These are phyloP conservation scores for Onthophagus taurus DNA, from an alignment of 1,140 invertebrate species.

Conservation along the genomic window DNA sequence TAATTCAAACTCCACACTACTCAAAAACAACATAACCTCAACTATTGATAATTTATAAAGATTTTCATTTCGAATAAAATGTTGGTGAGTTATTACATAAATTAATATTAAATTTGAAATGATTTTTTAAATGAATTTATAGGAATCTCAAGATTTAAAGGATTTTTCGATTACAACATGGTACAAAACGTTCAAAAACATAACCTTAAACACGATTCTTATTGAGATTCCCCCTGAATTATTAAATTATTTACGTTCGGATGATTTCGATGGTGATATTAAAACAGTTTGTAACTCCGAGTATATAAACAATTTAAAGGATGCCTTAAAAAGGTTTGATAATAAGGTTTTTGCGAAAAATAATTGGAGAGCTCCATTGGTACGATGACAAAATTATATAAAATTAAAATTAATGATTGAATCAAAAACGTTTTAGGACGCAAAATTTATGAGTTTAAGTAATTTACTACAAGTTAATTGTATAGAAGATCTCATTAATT, in stretches of 20 bases:
- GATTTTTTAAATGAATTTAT: constrained; percentile 13
- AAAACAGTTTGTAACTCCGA: constrained; percentile 18
- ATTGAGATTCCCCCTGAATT: constrained; percentile 25
- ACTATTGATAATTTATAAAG: too few species aligned
- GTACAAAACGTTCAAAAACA: constrained; percentile 28
- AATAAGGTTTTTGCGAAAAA: constrained; percentile 31
- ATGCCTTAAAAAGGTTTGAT: constrained; percentile 26
- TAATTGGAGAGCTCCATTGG: constrained; percentile 33
- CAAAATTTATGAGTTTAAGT: constrained; percentile 32
- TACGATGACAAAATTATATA: constrained; percentile 9
- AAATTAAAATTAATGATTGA: constrained; percentile 3
- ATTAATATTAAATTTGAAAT: not conserved
- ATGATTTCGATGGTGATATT: constrained; percentile 17
- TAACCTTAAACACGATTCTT: constrained; percentile 27
- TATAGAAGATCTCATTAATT: constrained; percentile 28
- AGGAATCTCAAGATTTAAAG: constrained; percentile 30
- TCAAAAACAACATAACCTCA: too few species aligned
- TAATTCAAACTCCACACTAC: too few species aligned
- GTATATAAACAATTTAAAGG: constrained; percentile 25
- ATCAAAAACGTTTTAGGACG: constrained; percentile 23
- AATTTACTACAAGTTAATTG: constrained; percentile 28
- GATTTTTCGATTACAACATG: constrained; percentile 32
- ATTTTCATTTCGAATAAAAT: too few species aligned
- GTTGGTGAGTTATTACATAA: not conserved
- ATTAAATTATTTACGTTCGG: constrained; percentile 21